Conservation (phyloP, 2,888 invertebrate genomes). For the Petrolisthes cinctipes region DNA sequence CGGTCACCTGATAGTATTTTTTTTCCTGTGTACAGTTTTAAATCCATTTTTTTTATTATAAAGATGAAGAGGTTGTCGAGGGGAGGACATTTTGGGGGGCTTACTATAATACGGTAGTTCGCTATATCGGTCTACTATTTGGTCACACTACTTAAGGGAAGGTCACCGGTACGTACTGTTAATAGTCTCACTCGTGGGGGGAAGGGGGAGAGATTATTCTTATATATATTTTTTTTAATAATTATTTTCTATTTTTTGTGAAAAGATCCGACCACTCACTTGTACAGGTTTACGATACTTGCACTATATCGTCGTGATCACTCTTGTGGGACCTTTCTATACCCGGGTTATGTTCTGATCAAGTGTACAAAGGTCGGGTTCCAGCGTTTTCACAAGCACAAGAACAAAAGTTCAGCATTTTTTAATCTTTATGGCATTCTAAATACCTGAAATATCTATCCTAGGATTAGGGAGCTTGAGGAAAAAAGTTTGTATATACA, state of each 20-base stretch:
- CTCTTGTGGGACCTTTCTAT: slow-evolving; percentile 31
- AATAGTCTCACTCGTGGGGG: slow-evolving; percentile 44
- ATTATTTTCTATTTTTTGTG: background rate
- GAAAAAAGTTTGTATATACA: slow-evolving; percentile 49
- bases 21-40: background rate
- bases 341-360: slow-evolving; percentile 24
- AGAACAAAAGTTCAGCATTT: slow-evolving; percentile 43
- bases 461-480: slow-evolving; percentile 51
- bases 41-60: background rate
- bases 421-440: slow-evolving; percentile 51
- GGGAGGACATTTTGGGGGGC: background rate
- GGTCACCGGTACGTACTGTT: slow-evolving; percentile 7
- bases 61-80: background rate
- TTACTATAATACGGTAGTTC: background rate
- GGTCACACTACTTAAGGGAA: background rate
- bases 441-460: slow-evolving; percentile 53
- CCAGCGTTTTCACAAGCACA: slow-evolving; percentile 42
- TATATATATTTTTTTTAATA: background rate
- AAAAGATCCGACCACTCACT: slow-evolving; percentile 43
- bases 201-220: slow-evolving; percentile 24
- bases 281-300: background rate
- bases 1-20: background rate
- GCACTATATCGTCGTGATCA: background rate
- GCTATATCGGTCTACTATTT: slow-evolving; percentile 14
- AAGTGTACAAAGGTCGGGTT: slow-evolving; percentile 38